phyloP scores from a whole-genome alignment of 2,797 vertebrate species.

The Anguilla obscura region DNA sequence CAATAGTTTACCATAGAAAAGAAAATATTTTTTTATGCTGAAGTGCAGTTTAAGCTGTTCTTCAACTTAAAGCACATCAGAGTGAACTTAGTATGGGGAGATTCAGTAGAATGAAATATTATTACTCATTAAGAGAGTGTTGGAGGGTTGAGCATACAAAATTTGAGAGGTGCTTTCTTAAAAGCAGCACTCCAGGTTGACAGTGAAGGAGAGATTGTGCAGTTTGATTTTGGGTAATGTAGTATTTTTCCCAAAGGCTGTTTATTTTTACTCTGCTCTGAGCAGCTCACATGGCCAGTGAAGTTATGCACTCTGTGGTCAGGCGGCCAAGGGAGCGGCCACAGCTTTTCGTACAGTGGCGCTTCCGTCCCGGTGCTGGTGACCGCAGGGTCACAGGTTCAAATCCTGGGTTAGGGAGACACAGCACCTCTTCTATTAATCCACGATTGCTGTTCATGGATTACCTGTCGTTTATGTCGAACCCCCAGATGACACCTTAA shows the following conservation, averaged over 20 bases:
- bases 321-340: slow-evolving; percentile 67
- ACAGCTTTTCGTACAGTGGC: slow-evolving; percentile 67
- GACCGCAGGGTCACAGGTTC: slow-evolving; percentile 67
- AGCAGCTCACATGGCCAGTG: slow-evolving; percentile 63
- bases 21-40: not conserved
- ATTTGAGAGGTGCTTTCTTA: slow-evolving; percentile 51
- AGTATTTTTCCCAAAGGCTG: slow-evolving; percentile 49
- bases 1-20: not conserved
- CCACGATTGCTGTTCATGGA: slow-evolving; percentile 55
- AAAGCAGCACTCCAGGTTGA: slow-evolving; percentile 33
- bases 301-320: slow-evolving; percentile 67
- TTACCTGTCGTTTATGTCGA: slow-evolving; percentile 55
- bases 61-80: not conserved
- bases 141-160: slow-evolving; percentile 59
- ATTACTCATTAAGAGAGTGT: slow-evolving; percentile 45
- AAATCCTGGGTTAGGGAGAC: slow-evolving; percentile 60
- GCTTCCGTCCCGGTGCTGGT: slow-evolving; percentile 63
- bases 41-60: not conserved
- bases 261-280: slow-evolving; percentile 73
- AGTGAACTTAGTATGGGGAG: not conserved
- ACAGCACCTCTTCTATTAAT: slow-evolving; percentile 56
- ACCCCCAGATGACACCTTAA: slow-evolving; percentile 45
- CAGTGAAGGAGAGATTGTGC: slow-evolving; percentile 42
- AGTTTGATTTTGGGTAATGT: slow-evolving; percentile 39
- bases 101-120: not conserved